Percentiles rank a stretch among this genome's conserved stretches.
phyloP scores from a whole-genome alignment of 2,797 vertebrate genomes.

The Dermochelys coriacea region DNA sequence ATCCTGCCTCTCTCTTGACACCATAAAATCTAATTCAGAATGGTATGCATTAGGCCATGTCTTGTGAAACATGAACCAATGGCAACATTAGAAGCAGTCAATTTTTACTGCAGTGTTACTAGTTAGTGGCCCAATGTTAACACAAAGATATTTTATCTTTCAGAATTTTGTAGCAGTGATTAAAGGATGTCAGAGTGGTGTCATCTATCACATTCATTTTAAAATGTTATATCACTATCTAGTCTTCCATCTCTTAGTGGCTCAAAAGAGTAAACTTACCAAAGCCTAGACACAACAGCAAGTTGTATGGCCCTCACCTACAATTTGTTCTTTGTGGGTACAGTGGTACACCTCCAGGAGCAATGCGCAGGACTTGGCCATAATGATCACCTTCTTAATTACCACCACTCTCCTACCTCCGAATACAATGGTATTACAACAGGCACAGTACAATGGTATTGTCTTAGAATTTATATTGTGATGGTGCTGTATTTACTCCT shows the following conservation, averaged over 20 bases:
- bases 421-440: not conserved
- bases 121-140: not conserved
- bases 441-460: not conserved
- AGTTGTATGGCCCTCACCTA: not conserved
- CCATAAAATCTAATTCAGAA: constrained; percentile 13
- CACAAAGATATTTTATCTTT: not conserved
- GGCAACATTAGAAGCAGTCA: not conserved
- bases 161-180: not conserved
- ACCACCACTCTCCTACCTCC: not conserved
- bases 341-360: not conserved
- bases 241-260: no score
- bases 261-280: not conserved
- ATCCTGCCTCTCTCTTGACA: constrained; percentile 21
- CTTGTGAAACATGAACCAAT: not conserved
- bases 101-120: not conserved
- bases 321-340: not conserved
- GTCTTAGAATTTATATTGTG: not conserved
- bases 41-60: not conserved
- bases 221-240: no score
- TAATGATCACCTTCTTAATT: not conserved
- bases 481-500: not conserved
- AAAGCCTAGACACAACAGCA: not conserved
- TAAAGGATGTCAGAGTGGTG: not conserved
- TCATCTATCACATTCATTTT: no score
- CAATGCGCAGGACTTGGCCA: not conserved